Evolutionary conservation across 2,888 invertebrate species (phyloP).

Genomic region (Euzetes globulus): DNA sequence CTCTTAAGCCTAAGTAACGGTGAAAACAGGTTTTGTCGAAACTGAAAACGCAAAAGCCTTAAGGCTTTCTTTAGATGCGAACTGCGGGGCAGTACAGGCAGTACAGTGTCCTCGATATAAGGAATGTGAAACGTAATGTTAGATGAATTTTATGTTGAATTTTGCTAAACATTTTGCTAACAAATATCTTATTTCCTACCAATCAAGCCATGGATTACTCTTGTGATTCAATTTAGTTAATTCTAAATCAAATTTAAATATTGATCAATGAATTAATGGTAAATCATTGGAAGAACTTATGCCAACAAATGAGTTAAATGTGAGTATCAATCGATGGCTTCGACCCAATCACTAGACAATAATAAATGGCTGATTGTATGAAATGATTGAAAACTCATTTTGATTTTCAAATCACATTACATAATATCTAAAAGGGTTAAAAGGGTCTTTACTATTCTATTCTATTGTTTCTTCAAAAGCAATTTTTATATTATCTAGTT

Average conservation of each 20-base stretch:
- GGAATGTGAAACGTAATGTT: conserved; percentile 23
- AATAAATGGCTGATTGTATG: too few species aligned
- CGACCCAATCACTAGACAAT: too few species aligned
- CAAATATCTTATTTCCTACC: not conserved
- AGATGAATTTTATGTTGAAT: not conserved
- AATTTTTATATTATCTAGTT: not conserved
- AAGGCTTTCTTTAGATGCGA: conserved; percentile 7
- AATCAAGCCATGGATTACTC: not conserved
- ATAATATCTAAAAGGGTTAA: too few species aligned
- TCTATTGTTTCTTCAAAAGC: not conserved
- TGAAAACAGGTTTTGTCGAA: conserved; percentile 21
- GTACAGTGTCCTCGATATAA: conserved; percentile 22
- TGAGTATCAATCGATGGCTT: not conserved
- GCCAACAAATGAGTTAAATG: not conserved
- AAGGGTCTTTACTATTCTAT: too few species aligned
- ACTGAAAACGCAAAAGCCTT: conserved; percentile 7
- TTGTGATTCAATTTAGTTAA: not conserved
- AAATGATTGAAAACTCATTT: not conserved
- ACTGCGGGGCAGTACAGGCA: conserved; percentile 20
- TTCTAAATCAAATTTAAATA: too few species aligned
- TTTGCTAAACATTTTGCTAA: not conserved
- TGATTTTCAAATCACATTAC: not conserved
- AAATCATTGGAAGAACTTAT: not conserved
- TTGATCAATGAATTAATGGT: too few species aligned
- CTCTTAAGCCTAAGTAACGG: conserved; percentile 2